Evolutionary conservation across 2,888 invertebrate species (phyloP).

Genomic region (Epsilonema sp.): DNA sequence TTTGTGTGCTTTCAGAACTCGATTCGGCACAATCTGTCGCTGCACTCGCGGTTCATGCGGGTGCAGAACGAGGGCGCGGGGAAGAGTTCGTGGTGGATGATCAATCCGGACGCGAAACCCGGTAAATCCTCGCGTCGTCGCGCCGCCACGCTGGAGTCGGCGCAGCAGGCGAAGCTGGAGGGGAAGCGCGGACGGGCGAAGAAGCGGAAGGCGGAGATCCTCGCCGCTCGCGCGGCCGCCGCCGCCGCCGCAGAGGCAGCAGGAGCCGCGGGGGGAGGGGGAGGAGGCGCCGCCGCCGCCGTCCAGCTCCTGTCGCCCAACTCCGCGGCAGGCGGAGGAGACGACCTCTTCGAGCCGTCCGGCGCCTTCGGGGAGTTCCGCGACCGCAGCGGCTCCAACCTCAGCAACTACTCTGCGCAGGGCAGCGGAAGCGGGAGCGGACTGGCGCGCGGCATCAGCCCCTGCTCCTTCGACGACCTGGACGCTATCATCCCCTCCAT

Average conservation of each 20-base stretch:
- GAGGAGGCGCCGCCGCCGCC: not conserved
- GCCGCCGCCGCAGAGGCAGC: not conserved
- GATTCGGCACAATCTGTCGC: conserved; percentile 40
- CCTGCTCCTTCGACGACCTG: too few relatives aligned
- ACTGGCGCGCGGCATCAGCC: too few relatives aligned
- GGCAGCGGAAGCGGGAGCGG: too few relatives aligned
- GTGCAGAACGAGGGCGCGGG: conserved; percentile 39
- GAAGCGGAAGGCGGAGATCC: conserved; percentile 44
- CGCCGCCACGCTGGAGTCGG: conserved; percentile 80
- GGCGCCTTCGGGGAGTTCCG: conserved; percentile 1
- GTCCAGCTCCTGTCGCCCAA: not conserved
- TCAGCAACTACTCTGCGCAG: conserved; percentile 7
- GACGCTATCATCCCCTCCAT: too few relatives aligned
- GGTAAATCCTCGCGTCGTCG: conserved; percentile 89
- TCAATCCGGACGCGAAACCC: conserved; percentile 96
- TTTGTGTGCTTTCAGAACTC: too few relatives aligned
- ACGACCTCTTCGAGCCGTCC: not conserved
- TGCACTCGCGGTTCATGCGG: conserved; percentile 40
- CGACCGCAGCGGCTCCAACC: conserved; percentile 5
- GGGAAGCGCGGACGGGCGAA: conserved; percentile 76
- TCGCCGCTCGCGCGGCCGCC: not conserved
- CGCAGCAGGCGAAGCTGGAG: conserved; percentile 50
- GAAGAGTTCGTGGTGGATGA: conserved; percentile 86
- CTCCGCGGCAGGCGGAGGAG: not conserved
- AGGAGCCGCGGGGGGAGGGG: not conserved